Conservation (phyloP, 2,113 vertebrate species). For the Grammomys dolichurus region DNA sequence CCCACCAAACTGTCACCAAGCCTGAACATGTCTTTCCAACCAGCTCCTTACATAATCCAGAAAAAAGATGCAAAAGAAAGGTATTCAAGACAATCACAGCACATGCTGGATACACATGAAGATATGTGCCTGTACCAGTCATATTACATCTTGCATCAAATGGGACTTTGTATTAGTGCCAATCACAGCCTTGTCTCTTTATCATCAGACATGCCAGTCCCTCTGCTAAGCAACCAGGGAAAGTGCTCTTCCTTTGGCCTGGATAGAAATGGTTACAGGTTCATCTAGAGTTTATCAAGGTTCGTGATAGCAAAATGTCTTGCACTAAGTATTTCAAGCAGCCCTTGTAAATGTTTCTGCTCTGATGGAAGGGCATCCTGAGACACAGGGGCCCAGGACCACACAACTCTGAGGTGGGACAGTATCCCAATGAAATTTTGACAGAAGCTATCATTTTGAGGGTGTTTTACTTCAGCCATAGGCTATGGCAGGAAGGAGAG, state of each 20-base stretch:
- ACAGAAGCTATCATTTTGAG: too few relatives aligned
- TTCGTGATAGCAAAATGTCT: not conserved
- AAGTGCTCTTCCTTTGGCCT: not conserved
- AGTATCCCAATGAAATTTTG: too few relatives aligned
- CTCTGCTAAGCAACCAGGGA: not conserved
- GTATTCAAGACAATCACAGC: not conserved
- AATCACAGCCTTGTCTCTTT: not conserved
- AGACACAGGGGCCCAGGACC: too few relatives aligned
- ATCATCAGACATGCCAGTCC: not conserved
- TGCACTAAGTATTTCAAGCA: not conserved
- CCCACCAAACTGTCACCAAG: not conserved
- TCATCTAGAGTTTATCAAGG: not conserved
- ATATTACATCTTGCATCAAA: not conserved
- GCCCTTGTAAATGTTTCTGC: too few relatives aligned
- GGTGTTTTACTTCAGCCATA: too few relatives aligned
- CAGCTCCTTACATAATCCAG: not conserved
- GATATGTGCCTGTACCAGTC: not conserved
- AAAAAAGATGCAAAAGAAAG: not conserved
- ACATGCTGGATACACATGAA: too few relatives aligned
- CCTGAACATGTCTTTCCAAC: not conserved
- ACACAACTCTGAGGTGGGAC: too few relatives aligned
- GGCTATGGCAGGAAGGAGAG: too few relatives aligned
- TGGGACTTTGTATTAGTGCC: not conserved
- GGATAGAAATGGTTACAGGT: not conserved
- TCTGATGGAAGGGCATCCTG: too few relatives aligned